Base-by-base conservation (phyloP, 1,140 invertebrate genomes). In the Ylistrum balloti region DNA sequence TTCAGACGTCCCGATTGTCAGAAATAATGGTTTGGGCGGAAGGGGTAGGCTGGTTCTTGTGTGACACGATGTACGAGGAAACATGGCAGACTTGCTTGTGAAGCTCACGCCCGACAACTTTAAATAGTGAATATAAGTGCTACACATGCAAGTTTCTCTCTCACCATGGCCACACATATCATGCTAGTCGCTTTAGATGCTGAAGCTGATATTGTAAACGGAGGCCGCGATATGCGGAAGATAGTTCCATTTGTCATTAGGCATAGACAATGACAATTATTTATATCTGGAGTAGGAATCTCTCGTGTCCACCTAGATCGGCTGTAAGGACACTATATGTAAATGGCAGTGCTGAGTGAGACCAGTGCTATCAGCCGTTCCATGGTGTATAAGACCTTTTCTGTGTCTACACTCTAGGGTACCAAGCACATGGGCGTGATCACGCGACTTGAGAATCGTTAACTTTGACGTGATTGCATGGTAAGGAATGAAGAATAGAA, bases 201-300 rank as follows among this genome's bases (percentile, higher is more conserved):
- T 74, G 56, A n/a, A 28, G 28, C 56, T n/a, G 56, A 74, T 74
- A 74, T n/a, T n/a, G 56, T 28, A 74, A 74, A 74, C 28, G 22
- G 56, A 74, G 56, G 22, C 0, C 9, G 22, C 22, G 56, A 74
- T 74, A 74, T 74, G 56, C 28, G 22, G 22, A n/a, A 74, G 56
- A 74, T 74, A 74, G 56, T 28, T 74, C 56, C 56, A 74, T 74
- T 74, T 74, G 56, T 74, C 56, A 74, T 74, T 74, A 74, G 20
- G 28, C 56, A 74, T 74, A 74, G 56, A 74, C 56, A 74, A 74
- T 74, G 56, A 74, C 56, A 74, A 74, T 74, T 74, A 74, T n/a
- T 28, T 74, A 1, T 74, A 74, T 74, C 56, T 28, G 0, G 56
- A n/a, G 22, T 28, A 0, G 56, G 22, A 28, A 74, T 74, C 56